These are phyloP conservation scores for Panulirus ornatus DNA, from an alignment of 1,140 invertebrate genomes.

Conservation along the genomic window DNA sequence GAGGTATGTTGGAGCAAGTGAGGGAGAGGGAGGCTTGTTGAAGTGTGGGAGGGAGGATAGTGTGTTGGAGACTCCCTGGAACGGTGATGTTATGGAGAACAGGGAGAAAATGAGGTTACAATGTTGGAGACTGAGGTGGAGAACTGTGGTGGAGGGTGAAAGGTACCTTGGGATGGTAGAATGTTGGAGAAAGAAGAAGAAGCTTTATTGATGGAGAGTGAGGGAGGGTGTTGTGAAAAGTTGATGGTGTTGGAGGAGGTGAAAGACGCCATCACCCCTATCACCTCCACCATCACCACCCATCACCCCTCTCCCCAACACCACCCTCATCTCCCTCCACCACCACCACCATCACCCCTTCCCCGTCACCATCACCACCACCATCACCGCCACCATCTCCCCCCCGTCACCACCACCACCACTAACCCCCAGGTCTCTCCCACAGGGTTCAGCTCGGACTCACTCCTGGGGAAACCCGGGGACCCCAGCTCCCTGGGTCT, in stretches of 20 bases:
- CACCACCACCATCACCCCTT: not conserved
- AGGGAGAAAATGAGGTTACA: too few relatives aligned
- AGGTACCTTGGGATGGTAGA: not conserved
- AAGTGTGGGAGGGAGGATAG: not conserved
- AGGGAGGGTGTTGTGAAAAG: not conserved
- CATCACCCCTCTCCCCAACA: not conserved
- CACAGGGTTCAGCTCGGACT: constrained; percentile 52
- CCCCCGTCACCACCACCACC: not conserved
- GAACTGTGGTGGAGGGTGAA: not conserved
- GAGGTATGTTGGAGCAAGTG: constrained; percentile 9
- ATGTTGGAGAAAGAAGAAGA: not conserved
- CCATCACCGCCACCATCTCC: not conserved
- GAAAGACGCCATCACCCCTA: not conserved
- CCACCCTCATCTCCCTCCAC: not conserved
- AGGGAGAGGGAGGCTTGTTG: not conserved
- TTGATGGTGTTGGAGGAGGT: not conserved
- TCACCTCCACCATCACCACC: too few relatives aligned
- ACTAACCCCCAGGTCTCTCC: too few relatives aligned
- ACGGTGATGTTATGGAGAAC: too few relatives aligned
- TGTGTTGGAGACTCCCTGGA: too few relatives aligned
- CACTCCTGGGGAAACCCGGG: constrained; percentile 41
- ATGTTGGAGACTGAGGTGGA: not conserved
- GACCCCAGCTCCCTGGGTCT: constrained; percentile 40
- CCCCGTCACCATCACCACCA: not conserved
- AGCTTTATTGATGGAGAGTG: not conserved